A percentile compares a stretch with the other conserved stretches of the same genome.
Evolutionary conservation across 2,113 vertebrate genomes (phyloP).

Genomic region (Equus quagga): DNA sequence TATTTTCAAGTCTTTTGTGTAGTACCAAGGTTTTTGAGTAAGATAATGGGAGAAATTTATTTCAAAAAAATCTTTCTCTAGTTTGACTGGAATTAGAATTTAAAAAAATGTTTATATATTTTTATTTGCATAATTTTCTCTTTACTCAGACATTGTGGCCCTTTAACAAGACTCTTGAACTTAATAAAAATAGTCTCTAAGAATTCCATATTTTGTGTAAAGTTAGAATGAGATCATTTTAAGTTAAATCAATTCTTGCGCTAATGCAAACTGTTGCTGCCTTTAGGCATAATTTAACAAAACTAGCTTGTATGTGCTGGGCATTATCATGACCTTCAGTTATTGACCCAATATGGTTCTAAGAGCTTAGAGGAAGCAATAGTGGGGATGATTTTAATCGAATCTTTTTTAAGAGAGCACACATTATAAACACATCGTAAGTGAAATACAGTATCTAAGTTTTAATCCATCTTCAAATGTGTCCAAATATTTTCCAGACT

Average conservation of each 20-base stretch:
- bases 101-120: slow-evolving; percentile 62
- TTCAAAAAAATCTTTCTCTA: slow-evolving; percentile 74
- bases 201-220: slow-evolving; percentile 74
- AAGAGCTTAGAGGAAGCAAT: slow-evolving; percentile 63
- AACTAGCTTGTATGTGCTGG: neutral
- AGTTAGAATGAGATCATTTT: slow-evolving; percentile 56
- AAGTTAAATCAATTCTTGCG: slow-evolving; percentile 67
- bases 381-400: slow-evolving; percentile 47
- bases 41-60: slow-evolving; percentile 69
- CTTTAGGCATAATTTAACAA: slow-evolving; percentile 53
- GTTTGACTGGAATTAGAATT: slow-evolving; percentile 77
- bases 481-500: slow-evolving; percentile 85
- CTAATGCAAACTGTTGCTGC: neutral
- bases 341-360: slow-evolving; percentile 49
- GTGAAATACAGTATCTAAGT: slow-evolving; percentile 81
- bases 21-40: slow-evolving; percentile 71
- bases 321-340: neutral
- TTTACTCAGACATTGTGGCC: slow-evolving; percentile 74
- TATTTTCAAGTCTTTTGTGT: slow-evolving; percentile 81
- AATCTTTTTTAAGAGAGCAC: slow-evolving; percentile 79
- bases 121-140: slow-evolving; percentile 64
- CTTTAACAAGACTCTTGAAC: slow-evolving; percentile 82
- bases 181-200: slow-evolving; percentile 77
- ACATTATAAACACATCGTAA: slow-evolving; percentile 74
- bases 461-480: slow-evolving; percentile 85